phyloP scores from a whole-genome alignment of 30 jellyfish, hydroid and myxozoan species.

The Cassiopea xamachana region DNA sequence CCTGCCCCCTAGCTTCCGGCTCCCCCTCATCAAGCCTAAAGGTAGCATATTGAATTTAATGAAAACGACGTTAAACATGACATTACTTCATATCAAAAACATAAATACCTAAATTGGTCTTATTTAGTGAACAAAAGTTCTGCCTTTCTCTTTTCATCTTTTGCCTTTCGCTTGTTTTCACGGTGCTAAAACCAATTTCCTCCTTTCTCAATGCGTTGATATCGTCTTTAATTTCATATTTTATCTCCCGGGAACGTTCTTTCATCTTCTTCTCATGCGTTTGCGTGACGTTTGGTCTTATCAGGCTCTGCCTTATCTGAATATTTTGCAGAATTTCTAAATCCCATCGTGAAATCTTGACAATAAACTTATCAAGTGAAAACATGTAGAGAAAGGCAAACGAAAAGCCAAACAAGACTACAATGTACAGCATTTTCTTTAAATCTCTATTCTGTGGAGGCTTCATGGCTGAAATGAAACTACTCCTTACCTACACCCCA shows the following conservation, averaged over 20 bases:
- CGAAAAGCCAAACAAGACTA: slow-evolving; percentile 24
- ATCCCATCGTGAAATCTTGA: not conserved
- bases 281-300: slow-evolving; percentile 17
- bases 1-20: too few relatives aligned
- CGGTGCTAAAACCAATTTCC: not conserved
- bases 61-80: not conserved
- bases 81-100: too few relatives aligned
- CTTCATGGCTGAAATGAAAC: slow-evolving; percentile 17
- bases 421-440: slow-evolving; percentile 16
- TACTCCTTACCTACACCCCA: too few relatives aligned
- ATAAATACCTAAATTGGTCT: too few relatives aligned
- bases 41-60: not conserved
- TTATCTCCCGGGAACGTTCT: not conserved
- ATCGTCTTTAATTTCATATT: not conserved
- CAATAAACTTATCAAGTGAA: slow-evolving; percentile 5
- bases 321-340: slow-evolving; percentile 37
- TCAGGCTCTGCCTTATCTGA: not conserved
- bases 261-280: not conserved
- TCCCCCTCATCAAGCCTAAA: not conserved
- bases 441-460: slow-evolving; percentile 31
- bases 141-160: not conserved
- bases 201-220: not conserved
- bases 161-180: too few relatives aligned
- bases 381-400: slow-evolving; percentile 39
- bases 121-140: not conserved